A percentile compares a stretch with the other conserved stretches of the same genome.
Evolutionary conservation across 2,113 vertebrate species (phyloP).

Genomic region (Macroglossus sobrinus): DNA sequence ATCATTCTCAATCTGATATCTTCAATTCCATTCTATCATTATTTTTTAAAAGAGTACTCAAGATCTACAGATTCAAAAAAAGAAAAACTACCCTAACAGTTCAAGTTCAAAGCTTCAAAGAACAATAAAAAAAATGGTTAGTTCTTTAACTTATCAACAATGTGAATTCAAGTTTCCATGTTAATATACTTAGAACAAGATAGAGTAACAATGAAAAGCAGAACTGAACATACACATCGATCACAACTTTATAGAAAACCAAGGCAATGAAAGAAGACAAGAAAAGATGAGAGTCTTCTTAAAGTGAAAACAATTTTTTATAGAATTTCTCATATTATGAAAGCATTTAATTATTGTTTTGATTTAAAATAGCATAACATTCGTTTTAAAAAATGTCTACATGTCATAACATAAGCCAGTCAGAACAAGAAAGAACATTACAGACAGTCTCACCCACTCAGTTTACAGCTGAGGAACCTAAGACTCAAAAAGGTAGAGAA

Average conservation of each 20-base stretch:
- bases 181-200: not conserved
- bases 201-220: not conserved
- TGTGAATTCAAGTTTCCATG: not conserved
- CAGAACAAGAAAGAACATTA: not conserved
- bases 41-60: slow-evolving; percentile 18
- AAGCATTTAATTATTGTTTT: slow-evolving; percentile 15
- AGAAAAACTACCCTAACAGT: not conserved
- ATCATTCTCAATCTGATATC: not conserved
- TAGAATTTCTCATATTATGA: not conserved
- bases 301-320: not conserved
- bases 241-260: not conserved
- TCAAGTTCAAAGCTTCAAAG: not conserved
- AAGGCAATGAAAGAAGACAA: not conserved
- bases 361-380: not conserved
- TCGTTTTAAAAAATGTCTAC: not conserved
- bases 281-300: not conserved
- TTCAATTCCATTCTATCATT: not conserved
- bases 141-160: not conserved
- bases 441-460: not conserved
- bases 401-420: not conserved
- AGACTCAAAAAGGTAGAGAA: not conserved
- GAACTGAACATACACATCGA: not conserved
- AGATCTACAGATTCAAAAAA: not conserved
- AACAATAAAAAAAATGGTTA: not conserved
- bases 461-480: not conserved